Evolutionary conservation across 2,113 vertebrate species (phyloP).

Genomic region (Otolemur garnettii): DNA sequence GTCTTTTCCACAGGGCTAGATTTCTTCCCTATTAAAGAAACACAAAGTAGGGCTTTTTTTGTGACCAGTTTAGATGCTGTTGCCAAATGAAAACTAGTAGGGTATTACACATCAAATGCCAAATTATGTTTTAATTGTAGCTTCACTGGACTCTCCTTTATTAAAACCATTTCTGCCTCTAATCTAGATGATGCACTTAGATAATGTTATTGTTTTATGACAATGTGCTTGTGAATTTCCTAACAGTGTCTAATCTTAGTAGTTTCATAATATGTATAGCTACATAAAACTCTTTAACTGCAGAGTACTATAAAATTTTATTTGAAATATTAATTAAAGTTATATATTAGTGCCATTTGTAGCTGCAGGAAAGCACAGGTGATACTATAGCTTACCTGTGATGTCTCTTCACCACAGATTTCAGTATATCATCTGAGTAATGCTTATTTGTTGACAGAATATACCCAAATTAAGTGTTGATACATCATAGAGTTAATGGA

Average conservation of each 20-base stretch:
- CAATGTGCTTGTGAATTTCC: background rate
- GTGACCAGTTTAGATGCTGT: background rate
- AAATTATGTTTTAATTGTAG: background rate
- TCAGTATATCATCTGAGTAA: background rate
- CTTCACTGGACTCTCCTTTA: background rate
- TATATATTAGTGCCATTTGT: background rate
- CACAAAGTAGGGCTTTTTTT: background rate
- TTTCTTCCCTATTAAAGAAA: slow-evolving; percentile 27
- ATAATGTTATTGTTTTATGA: background rate
- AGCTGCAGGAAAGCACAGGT: background rate
- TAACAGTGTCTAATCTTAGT: background rate
- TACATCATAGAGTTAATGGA: background rate
- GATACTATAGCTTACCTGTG: background rate
- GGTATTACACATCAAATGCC: background rate
- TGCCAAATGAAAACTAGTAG: background rate
- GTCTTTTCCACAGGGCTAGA: background rate
- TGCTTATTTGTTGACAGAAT: background rate
- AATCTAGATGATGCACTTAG: background rate
- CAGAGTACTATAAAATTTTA: background rate
- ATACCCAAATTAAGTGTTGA: background rate
- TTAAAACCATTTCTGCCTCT: slow-evolving; percentile 51
- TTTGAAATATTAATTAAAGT: background rate
- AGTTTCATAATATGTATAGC: background rate
- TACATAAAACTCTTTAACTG: background rate
- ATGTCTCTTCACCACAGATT: too few species aligned